phyloP scores from a whole-genome alignment of 2,888 invertebrate species.

The Camponotus fellah region DNA sequence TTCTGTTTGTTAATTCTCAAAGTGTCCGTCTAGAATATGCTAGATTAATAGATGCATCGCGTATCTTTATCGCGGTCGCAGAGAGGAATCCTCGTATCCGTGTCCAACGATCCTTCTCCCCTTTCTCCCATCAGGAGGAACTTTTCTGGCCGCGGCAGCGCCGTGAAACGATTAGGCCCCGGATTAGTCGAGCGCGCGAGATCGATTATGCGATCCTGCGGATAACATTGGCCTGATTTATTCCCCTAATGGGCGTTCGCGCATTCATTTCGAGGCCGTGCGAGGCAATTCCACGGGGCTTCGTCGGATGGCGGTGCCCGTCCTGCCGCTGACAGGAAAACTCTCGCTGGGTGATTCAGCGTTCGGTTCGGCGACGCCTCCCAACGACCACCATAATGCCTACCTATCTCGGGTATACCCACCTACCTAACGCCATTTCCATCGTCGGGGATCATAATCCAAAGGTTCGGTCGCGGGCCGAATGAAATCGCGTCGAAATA shows the following conservation, averaged over 20 bases:
- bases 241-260: slow-evolving; percentile 86
- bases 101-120: slow-evolving; percentile 51
- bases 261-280: slow-evolving; percentile 85
- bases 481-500: slow-evolving; percentile 71
- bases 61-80: slow-evolving; percentile 33
- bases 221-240: slow-evolving; percentile 86
- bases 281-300: slow-evolving; percentile 84
- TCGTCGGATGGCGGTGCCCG: slow-evolving; percentile 78
- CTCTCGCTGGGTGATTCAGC: slow-evolving; percentile 86
- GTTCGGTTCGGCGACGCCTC: slow-evolving; percentile 86
- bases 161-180: slow-evolving; percentile 73
- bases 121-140: slow-evolving; percentile 50
- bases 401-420: slow-evolving; percentile 76
- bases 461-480: slow-evolving; percentile 69
- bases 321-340: slow-evolving; percentile 86
- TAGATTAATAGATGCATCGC: slow-evolving; percentile 8
- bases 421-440: slow-evolving; percentile 77
- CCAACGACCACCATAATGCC: slow-evolving; percentile 82
- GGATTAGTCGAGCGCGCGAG: slow-evolving; percentile 75
- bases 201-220: slow-evolving; percentile 85
- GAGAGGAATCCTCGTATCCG: not conserved
- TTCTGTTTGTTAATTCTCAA: not conserved
- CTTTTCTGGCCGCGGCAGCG: slow-evolving; percentile 61
- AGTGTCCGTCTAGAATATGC: not conserved
- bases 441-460: slow-evolving; percentile 77